phyloP scores from a whole-genome alignment of 2,797 vertebrate genomes.

The Caiman crocodilus region DNA sequence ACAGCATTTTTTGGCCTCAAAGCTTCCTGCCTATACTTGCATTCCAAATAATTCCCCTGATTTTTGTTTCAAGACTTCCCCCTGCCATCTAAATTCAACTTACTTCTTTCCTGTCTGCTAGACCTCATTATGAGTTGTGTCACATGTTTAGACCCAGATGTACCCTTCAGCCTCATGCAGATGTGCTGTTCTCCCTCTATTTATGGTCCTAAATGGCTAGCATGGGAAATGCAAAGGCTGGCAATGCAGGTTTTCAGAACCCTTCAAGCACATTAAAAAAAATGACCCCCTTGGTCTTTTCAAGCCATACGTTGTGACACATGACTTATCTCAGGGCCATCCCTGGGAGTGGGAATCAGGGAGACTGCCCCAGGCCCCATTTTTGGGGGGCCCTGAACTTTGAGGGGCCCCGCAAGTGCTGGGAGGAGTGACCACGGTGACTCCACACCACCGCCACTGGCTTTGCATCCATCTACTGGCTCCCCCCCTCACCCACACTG shows the following conservation, averaged over 20 bases:
- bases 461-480: too few species aligned
- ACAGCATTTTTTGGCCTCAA: conserved; percentile 39
- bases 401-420: too few species aligned
- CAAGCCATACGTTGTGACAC: neutral
- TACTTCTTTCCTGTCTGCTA: conserved; percentile 51
- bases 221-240: conserved; percentile 59
- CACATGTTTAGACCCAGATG: conserved; percentile 66
- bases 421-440: too few species aligned
- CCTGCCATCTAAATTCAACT: neutral
- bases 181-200: conserved; percentile 64
- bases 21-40: conserved; percentile 40
- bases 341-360: too few species aligned
- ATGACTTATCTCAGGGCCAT: neutral
- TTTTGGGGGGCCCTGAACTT: too few species aligned
- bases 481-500: too few species aligned
- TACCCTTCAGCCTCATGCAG: conserved; percentile 61
- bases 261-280: conserved; percentile 40
- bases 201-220: conserved; percentile 63
- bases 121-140: conserved; percentile 52
- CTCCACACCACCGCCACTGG: too few species aligned
- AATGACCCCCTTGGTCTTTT: neutral
- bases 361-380: too few species aligned
- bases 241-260: neutral
- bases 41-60: conserved; percentile 35
- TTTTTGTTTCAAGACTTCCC: neutral